A percentile compares a stretch with the other conserved stretches of the same genome.
These are phyloP conservation scores for Varanus salvator DNA, from an alignment of 2,113 vertebrate species.

Conservation along the genomic window DNA sequence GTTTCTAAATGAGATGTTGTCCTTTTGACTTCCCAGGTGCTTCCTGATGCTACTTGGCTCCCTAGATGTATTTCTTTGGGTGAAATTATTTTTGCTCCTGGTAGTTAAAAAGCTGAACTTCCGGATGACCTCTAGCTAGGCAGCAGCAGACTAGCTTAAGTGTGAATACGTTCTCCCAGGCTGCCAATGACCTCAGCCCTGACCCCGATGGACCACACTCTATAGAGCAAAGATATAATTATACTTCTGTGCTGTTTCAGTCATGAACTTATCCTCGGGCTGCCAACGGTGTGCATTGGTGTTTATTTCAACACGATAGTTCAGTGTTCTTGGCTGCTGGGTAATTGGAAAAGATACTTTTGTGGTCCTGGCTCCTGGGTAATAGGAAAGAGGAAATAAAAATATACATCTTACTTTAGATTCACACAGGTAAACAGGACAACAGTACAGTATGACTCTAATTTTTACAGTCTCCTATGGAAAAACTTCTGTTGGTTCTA, in stretches of 20 bases:
- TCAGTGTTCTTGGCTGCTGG: conserved; percentile 50
- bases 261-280: conserved; percentile 29
- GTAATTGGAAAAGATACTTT: conserved; percentile 42
- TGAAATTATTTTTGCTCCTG: neutral
- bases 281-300: conserved; percentile 47
- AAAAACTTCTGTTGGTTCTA: neutral
- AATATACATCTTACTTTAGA: conserved; percentile 15
- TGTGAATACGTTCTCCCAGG: neutral
- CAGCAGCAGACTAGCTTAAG: conserved; percentile 21
- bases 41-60: conserved; percentile 7
- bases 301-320: conserved; percentile 61
- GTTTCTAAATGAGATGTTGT: conserved; percentile 30
- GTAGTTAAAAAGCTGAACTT: conserved; percentile 31
- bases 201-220: conserved; percentile 44
- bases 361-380: conserved; percentile 36
- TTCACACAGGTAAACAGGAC: conserved; percentile 34
- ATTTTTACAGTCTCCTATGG: neutral
- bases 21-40: conserved; percentile 17
- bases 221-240: conserved; percentile 41
- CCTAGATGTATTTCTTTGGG: conserved; percentile 37
- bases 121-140: conserved; percentile 31
- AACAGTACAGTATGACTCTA: conserved; percentile 3
- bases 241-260: neutral
- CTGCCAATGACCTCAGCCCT: conserved; percentile 30
- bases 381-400: conserved; percentile 25